Conservation (phyloP, 2,888 invertebrate genomes). For the Ceratothoa steindachneri region DNA sequence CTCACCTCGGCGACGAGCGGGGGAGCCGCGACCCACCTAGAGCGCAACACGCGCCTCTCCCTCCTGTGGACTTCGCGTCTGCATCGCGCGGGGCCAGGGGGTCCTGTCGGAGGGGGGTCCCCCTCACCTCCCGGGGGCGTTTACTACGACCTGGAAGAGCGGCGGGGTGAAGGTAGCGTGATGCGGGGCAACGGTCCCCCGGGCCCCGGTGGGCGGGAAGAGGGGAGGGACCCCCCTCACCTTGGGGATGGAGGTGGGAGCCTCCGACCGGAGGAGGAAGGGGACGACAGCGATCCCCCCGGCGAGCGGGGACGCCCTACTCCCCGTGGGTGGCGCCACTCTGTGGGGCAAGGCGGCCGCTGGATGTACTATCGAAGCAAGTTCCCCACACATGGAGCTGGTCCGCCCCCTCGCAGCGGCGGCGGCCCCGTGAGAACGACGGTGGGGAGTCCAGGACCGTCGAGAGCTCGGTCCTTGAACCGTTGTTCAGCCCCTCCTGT, state of each 20-base stretch:
- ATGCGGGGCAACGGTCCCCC: not conserved
- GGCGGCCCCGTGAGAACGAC: not conserved
- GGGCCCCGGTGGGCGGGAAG: not conserved
- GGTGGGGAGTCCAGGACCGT: not conserved
- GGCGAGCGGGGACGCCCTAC: not conserved
- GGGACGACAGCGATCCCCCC: not conserved
- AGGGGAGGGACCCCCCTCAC: not conserved
- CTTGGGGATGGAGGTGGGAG: not conserved
- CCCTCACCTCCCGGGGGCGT: conserved; percentile 22
- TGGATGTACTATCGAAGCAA: conserved; percentile 7
- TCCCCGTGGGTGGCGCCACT: not conserved
- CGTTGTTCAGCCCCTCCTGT: not conserved
- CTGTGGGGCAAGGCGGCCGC: conserved; percentile 4
- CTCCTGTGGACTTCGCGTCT: conserved; percentile 37
- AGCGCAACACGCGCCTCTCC: conserved; percentile 36
- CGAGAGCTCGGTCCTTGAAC: not conserved
- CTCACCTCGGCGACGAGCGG: conserved; percentile 35
- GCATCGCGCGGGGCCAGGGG: conserved; percentile 20
- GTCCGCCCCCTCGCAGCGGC: not conserved
- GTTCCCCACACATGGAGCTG: not conserved
- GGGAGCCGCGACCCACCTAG: not conserved
- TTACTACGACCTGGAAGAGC: not conserved
- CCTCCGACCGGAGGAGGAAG: not conserved
- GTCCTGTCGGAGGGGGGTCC: conserved; percentile 30
- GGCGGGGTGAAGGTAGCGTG: conserved; percentile 1